Evolutionary conservation across 2,888 invertebrate genomes (phyloP), one percentile per base, ranked within the genome.

Genomic region (Pristionchus mayeri): DNA sequence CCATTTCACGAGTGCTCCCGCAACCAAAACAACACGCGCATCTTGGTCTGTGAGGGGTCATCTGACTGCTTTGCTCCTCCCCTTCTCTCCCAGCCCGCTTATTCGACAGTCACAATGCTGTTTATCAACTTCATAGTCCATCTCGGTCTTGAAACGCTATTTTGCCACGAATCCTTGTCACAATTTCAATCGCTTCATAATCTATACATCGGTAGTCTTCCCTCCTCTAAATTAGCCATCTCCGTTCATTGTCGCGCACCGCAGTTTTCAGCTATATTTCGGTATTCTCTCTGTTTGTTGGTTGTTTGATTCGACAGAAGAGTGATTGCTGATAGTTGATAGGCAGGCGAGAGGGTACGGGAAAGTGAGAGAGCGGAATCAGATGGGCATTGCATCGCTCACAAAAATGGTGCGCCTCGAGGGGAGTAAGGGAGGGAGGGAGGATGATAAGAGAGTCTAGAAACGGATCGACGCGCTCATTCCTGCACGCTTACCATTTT

Each of bases 321-420:
- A 63, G 30, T 63, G 63, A 63, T 63, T 63, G 30, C 63, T 57
- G 57, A 60, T 30, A 24, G 24, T 30, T 60, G 57, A 60, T 60
- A 63, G 4, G 63, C 2, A 34, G 9, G 34, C 21, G 34, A 63
- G 63, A 37, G 34, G 21, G 21, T 21, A 7, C 21, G 13, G 16
- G 16, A 27, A 0, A 27, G 30, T 13, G 63, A 63, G 63, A 34
- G 63, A 18, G 3, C 2, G 3, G 16, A 34, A 63, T 63, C 63
- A 63, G 63, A 63, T 63, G 63, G 63, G 63, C 63, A 63, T 34
- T n/a, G n/a, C n/a, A n/a, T n/a, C n/a, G n/a, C n/a, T n/a, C 34
- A 34, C 18, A 63, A 63, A 63, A 34, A 16, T 30, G 34, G 30
- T 63, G 34, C 34, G 63, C 63, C 63, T 63, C 63, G 34, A 63